These are phyloP conservation scores for Mormyrops boulengeri DNA, from an alignment of 2,797 vertebrate genomes.

Conservation along the genomic window DNA sequence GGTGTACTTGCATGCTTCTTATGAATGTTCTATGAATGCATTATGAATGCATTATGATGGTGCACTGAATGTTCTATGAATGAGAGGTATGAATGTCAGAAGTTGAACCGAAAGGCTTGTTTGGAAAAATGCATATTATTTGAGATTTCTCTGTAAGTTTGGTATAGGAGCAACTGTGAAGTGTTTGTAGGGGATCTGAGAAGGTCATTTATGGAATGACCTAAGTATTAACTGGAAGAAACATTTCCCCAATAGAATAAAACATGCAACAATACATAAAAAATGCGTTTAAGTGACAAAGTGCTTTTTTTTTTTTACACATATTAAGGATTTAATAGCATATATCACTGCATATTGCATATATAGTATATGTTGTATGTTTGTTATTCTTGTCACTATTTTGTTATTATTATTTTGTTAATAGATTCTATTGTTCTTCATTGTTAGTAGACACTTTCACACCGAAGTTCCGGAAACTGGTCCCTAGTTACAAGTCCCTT, in stretches of 20 bases:
- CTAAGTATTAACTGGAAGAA: not conserved
- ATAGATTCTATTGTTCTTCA: not conserved
- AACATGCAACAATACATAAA: not conserved
- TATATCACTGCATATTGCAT: not conserved
- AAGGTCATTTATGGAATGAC: not conserved
- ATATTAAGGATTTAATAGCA: not conserved
- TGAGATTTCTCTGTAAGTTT: not conserved
- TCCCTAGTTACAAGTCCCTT: not conserved
- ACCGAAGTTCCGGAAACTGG: not conserved
- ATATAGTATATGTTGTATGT: not conserved
- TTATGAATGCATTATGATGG: too few species aligned
- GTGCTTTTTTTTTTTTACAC: not conserved
- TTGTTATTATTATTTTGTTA: not conserved
- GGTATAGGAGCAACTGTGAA: not conserved
- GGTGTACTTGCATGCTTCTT: too few species aligned
- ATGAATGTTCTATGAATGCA: too few species aligned
- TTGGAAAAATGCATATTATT: not conserved
- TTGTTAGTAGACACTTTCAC: not conserved
- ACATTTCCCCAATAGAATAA: not conserved
- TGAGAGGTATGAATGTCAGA: not conserved
- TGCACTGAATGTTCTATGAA: too few species aligned
- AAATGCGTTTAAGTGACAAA: not conserved
- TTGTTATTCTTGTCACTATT: not conserved
- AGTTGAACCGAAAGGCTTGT: not conserved
- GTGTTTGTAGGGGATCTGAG: not conserved